A percentile compares a stretch with the other conserved stretches of the same genome.
Evolutionary conservation across 2,797 vertebrate species (phyloP).

Genomic region (Xenentodon cancila): DNA sequence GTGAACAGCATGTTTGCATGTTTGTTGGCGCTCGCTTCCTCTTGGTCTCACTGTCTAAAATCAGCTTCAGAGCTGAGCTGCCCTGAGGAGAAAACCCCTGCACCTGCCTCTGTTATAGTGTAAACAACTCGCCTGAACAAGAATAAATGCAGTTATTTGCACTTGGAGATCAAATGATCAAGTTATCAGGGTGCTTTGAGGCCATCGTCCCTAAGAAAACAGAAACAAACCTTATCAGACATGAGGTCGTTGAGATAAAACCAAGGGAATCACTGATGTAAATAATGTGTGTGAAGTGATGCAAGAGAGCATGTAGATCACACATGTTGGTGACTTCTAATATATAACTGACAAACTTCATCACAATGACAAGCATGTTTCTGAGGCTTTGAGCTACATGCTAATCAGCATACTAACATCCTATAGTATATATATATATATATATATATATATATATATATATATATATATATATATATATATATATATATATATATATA

Average conservation of each 20-base stretch:
- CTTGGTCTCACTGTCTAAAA: constrained; percentile 29
- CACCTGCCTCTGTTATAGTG: constrained; percentile 71
- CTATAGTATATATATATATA: no score
- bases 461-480: no score
- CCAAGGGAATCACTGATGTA: constrained; percentile 32
- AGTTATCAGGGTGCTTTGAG: constrained; percentile 16
- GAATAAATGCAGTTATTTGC: constrained; percentile 28
- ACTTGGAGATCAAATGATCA: constrained; percentile 33
- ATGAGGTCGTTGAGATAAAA: background rate
- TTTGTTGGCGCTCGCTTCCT: constrained; percentile 54
- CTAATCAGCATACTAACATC: no score
- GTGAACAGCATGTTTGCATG: constrained; percentile 16
- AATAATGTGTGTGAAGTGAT: constrained; percentile 45
- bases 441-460: no score
- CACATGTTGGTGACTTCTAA: no score
- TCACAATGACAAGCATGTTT: no score
- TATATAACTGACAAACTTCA: no score
- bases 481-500: no score
- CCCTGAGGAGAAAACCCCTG: constrained; percentile 50
- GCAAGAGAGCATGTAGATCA: constrained; percentile 6
- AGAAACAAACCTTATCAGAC: constrained; percentile 14
- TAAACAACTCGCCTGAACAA: constrained; percentile 54
- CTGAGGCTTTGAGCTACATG: no score
- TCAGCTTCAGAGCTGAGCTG: constrained; percentile 55
- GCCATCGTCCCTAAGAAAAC: constrained; percentile 15